Evolutionary conservation across 2,888 invertebrate genomes (phyloP).

Genomic region (Miltochrista miniata): DNA sequence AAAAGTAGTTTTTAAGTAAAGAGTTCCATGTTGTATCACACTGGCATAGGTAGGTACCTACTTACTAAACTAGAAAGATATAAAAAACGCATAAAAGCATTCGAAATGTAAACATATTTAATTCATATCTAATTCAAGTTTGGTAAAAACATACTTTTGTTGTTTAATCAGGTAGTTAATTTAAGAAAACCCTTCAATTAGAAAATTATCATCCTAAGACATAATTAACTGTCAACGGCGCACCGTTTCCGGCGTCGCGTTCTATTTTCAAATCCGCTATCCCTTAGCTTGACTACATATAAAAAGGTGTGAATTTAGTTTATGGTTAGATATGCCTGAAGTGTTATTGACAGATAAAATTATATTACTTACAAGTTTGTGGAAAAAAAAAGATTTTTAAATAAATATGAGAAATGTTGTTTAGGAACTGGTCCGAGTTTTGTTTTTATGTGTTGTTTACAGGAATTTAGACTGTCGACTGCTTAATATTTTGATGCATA

Average conservation of each 20-base stretch:
- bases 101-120: not conserved
- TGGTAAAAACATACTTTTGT: not conserved
- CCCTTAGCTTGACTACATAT: slow-evolving; percentile 18
- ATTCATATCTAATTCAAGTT: not conserved
- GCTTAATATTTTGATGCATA: too few species aligned
- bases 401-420: not conserved
- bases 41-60: not conserved
- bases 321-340: slow-evolving; percentile 11
- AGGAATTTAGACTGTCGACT: not conserved
- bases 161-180: slow-evolving; percentile 2
- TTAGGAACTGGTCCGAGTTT: slow-evolving; percentile 4
- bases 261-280: slow-evolving; percentile 77
- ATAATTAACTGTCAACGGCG: slow-evolving; percentile 81
- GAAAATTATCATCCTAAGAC: slow-evolving; percentile 72
- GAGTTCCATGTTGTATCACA: too few species aligned
- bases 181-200: slow-evolving; percentile 70
- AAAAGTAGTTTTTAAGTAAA: too few species aligned
- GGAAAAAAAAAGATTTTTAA: not conserved
- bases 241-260: slow-evolving; percentile 72
- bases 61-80: not conserved
- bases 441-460: not conserved
- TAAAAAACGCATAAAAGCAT: not conserved
- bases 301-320: slow-evolving; percentile 20
- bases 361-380: too few species aligned
- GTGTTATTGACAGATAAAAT: slow-evolving; percentile 17